These are phyloP conservation scores for Psilopogon haemacephalus DNA, from an alignment of 2,113 vertebrate species.

Conservation along the genomic window DNA sequence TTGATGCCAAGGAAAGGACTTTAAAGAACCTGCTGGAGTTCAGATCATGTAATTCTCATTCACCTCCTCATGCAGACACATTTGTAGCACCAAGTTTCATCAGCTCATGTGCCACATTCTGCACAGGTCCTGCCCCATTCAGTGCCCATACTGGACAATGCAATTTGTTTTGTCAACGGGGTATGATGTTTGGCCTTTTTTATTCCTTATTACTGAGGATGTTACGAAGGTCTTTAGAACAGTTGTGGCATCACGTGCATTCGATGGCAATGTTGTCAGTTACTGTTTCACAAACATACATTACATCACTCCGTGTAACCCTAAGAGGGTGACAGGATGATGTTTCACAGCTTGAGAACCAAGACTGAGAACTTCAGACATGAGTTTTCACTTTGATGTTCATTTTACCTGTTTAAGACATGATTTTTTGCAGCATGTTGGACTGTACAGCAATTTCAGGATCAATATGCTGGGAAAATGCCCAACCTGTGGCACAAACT, in stretches of 20 bases:
- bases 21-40: neutral
- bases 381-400: neutral
- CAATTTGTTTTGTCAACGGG: neutral
- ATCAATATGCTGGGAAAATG: neutral
- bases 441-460: neutral
- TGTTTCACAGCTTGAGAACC: neutral
- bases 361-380: neutral
- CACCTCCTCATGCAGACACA: rapidly evolving
- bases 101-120: neutral
- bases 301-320: neutral
- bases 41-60: neutral
- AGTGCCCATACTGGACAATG: rapidly evolving
- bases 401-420: neutral
- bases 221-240: neutral
- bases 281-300: neutral
- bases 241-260: neutral
- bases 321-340: neutral
- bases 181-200: neutral
- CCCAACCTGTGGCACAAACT: neutral
- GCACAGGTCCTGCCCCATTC: rapidly evolving
- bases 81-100: neutral
- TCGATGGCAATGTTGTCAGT: neutral
- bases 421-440: neutral
- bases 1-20: neutral
- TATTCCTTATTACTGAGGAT: neutral